Evolutionary conservation across 1,140 invertebrate genomes (phyloP).

Genomic region (Diploscapter pachys): DNA sequence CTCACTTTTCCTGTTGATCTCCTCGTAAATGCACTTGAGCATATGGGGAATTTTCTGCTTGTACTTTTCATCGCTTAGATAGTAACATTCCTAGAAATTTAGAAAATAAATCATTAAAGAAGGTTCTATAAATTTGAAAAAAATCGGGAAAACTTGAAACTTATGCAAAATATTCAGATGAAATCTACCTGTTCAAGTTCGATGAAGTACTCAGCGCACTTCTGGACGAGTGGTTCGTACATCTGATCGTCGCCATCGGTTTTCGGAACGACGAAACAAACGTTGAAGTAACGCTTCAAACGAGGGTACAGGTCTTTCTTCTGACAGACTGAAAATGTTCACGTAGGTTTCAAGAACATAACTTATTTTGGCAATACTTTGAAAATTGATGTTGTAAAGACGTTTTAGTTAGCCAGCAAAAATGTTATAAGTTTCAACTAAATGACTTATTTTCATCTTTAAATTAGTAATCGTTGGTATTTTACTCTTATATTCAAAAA

Average conservation of each 20-base stretch:
- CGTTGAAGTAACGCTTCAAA: conserved; percentile 43
- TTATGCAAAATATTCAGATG: no score
- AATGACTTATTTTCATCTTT: no score
- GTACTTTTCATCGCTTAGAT: conserved; percentile 9
- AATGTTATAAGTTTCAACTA: no score
- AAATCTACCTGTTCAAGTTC: conserved; percentile 46
- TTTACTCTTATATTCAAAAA: no score
- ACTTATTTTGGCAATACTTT: not conserved
- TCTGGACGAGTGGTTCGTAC: conserved; percentile 58
- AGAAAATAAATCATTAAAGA: not conserved
- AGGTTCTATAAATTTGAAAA: conserved; percentile 46
- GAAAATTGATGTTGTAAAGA: not conserved
- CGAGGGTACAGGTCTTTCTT: not conserved
- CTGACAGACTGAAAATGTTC: conserved; percentile 10
- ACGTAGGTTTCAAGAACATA: conserved; percentile 8
- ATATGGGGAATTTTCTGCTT: conserved; percentile 33
- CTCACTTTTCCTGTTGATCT: conserved; percentile 44
- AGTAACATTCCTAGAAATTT: conserved; percentile 20
- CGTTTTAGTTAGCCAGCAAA: no score
- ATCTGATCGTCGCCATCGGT: conserved; percentile 38
- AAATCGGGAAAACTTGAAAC: not conserved
- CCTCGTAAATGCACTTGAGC: conserved; percentile 47
- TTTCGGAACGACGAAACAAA: conserved; percentile 54
- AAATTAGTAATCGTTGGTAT: no score
- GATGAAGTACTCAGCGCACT: conserved; percentile 52